phyloP scores from a whole-genome alignment of 1,140 invertebrate genomes.

The Adoxophyes honmai region DNA sequence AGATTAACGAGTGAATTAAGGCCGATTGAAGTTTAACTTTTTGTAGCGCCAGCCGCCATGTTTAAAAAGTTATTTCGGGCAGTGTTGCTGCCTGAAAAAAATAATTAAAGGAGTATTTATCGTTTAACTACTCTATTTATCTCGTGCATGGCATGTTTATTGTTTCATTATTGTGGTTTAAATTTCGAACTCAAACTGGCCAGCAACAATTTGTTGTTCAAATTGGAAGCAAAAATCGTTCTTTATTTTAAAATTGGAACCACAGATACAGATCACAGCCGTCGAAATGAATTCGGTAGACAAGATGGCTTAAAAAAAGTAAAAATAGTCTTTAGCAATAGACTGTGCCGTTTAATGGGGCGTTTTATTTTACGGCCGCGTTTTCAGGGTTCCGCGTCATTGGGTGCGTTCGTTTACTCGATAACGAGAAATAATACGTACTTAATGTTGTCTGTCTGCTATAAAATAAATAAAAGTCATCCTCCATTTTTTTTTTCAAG shows the following conservation, averaged over 20 bases:
- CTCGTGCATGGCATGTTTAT: background rate
- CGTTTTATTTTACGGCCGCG: constrained; percentile 7
- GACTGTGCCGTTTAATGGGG: constrained; percentile 10
- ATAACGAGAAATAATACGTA: background rate
- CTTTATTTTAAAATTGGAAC: too few relatives aligned
- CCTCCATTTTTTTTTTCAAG: too few relatives aligned
- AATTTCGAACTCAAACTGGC: background rate
- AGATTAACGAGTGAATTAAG: constrained; percentile 10
- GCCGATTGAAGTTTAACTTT: constrained; percentile 7
- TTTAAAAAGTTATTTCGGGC: background rate
- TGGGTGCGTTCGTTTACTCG: background rate
- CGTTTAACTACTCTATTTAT: constrained; percentile 1
- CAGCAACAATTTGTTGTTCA: too few relatives aligned
- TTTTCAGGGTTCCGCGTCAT: constrained; percentile 2
- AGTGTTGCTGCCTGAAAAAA: constrained; percentile 8
- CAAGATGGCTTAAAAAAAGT: constrained; percentile 7
- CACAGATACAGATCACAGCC: constrained; percentile 1
- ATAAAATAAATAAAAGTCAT: too few relatives aligned
- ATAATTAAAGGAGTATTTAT: background rate
- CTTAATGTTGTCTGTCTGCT: too few relatives aligned
- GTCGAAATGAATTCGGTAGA: background rate
- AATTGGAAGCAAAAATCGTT: too few relatives aligned
- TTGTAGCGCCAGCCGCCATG: background rate
- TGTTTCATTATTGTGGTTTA: background rate
- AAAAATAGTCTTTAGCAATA: constrained; percentile 13